Evolutionary conservation across 2,797 vertebrate genomes (phyloP).

Genomic region (Pitangus sulphuratus): DNA sequence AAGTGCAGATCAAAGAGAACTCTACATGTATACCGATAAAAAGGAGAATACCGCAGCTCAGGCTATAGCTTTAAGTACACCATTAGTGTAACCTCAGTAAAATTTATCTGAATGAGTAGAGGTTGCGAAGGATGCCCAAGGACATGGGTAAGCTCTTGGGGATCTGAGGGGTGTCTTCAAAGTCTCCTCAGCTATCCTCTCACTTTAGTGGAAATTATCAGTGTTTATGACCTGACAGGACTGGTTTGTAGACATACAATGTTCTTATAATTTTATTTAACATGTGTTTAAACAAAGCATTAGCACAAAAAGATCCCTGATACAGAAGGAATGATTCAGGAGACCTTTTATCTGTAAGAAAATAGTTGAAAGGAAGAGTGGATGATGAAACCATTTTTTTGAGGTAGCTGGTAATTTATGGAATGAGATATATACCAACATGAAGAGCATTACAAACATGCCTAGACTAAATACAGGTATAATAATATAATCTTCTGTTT

Average conservation of each 20-base stretch:
- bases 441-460: background rate
- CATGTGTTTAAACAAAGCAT: constrained; percentile 48
- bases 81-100: constrained; percentile 53
- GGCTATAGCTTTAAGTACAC: constrained; percentile 23
- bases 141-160: constrained; percentile 15
- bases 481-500: background rate
- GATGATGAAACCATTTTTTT: constrained; percentile 9
- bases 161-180: constrained; percentile 42
- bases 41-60: background rate
- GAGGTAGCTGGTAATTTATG: constrained; percentile 6
- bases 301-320: constrained; percentile 12
- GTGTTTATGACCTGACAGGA: constrained; percentile 25
- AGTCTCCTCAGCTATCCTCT: constrained; percentile 26
- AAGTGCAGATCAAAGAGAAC: constrained; percentile 48
- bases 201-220: constrained; percentile 2
- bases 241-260: background rate
- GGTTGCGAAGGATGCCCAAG: background rate
- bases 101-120: constrained; percentile 25
- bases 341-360: constrained; percentile 52
- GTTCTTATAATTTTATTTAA: constrained; percentile 17
- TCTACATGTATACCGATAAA: constrained; percentile 17
- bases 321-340: constrained; percentile 22
- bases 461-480: constrained; percentile 1
- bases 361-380: constrained; percentile 34
- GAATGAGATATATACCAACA: background rate